Conservation (phyloP, 2,113 vertebrate genomes). For the Smithornis capensis region DNA sequence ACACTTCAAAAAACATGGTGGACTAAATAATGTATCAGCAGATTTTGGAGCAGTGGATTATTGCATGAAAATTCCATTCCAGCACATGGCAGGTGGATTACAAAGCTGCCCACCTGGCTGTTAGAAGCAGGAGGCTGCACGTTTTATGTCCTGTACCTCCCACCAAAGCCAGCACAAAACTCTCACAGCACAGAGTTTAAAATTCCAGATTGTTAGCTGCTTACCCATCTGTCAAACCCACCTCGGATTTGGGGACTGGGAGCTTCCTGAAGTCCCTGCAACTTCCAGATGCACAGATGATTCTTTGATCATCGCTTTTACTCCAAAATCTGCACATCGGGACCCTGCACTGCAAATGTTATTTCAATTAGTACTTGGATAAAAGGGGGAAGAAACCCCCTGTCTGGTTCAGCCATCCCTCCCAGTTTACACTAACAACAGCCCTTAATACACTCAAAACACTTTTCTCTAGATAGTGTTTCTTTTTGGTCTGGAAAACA, state of each 20-base stretch:
- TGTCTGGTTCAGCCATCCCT: not conserved
- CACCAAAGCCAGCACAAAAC: not conserved
- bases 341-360: not conserved
- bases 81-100: fast-evolving
- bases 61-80: not conserved
- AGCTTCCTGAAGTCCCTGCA: not conserved
- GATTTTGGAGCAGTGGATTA: not conserved
- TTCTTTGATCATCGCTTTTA: not conserved
- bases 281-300: not conserved
- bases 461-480: not conserved
- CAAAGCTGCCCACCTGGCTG: not conserved
- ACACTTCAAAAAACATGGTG: fast-evolving
- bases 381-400: not conserved
- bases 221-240: not conserved
- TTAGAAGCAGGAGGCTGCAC: fast-evolving
- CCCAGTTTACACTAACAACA: not conserved
- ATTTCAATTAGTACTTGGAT: not conserved
- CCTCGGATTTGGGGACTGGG: not conserved
- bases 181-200: not conserved
- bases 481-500: not conserved
- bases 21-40: fast-evolving
- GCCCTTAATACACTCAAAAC: not conserved
- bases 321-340: not conserved
- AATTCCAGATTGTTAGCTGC: not conserved
- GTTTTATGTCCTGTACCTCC: fast-evolving